Evolutionary conservation across 2,797 vertebrate species (phyloP).

Genomic region (Danio choprae): DNA sequence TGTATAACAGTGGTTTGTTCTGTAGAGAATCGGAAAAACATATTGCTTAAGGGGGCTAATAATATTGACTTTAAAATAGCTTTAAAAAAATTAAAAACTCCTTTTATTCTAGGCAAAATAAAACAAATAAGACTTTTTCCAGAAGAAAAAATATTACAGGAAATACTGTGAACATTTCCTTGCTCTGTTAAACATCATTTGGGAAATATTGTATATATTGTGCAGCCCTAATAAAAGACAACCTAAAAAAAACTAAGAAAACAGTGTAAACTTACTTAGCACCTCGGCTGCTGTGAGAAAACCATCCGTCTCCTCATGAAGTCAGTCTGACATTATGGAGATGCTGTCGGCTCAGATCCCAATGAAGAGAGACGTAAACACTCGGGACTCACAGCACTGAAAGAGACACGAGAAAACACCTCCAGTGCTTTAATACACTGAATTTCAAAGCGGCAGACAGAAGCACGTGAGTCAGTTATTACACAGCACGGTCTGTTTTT

Average conservation of each 20-base stretch:
- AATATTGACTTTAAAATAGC: too few relatives aligned
- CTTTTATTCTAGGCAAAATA: too few relatives aligned
- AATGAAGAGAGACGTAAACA: not conserved
- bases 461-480: not conserved
- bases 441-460: not conserved
- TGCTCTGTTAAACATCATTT: too few relatives aligned
- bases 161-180: too few relatives aligned
- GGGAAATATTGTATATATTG: too few relatives aligned
- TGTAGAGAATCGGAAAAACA: too few relatives aligned
- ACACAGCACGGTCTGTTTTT: not conserved
- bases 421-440: not conserved
- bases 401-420: not conserved
- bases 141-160: too few relatives aligned
- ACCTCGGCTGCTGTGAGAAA: constrained; percentile 1
- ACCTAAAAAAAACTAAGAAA: not conserved
- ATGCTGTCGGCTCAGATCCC: not conserved
- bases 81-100: too few relatives aligned
- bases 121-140: too few relatives aligned
- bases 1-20: too few relatives aligned
- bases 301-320: not conserved
- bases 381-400: constrained; percentile 12
- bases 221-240: not conserved
- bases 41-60: too few relatives aligned
- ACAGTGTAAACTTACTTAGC: not conserved
- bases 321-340: not conserved